Percentiles rank a stretch among this genome's conserved stretches.
Evolutionary conservation across 2,113 vertebrate genomes (phyloP).

Genomic region (Harpagus bidentatus): DNA sequence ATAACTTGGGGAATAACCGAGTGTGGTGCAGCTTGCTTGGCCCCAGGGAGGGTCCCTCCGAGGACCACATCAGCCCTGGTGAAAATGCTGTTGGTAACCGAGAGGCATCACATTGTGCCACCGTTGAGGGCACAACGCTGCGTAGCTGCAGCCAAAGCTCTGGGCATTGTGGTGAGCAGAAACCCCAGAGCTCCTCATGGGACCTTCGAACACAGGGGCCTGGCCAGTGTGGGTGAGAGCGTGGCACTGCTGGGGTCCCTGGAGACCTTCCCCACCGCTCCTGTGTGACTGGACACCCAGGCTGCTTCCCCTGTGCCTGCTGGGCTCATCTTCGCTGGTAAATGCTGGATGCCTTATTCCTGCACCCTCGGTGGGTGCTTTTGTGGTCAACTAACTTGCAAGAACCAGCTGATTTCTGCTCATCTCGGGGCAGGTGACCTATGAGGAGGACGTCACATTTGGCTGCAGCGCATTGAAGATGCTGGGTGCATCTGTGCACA

Average conservation of each 20-base stretch:
- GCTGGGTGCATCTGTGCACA: background rate
- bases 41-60: background rate
- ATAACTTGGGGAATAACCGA: background rate
- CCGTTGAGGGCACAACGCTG: background rate
- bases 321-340: background rate
- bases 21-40: background rate
- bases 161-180: fast-evolving
- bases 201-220: background rate
- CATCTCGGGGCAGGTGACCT: background rate
- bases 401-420: background rate
- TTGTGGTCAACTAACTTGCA: background rate
- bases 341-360: fast-evolving
- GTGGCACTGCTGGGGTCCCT: background rate
- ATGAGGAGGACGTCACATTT: background rate
- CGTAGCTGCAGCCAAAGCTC: background rate
- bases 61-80: background rate
- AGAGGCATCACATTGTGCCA: background rate
- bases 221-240: background rate
- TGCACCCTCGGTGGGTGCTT: background rate
- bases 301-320: background rate
- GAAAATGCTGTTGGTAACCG: background rate
- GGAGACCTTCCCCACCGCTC: background rate
- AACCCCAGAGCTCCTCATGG: background rate
- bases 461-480: background rate
- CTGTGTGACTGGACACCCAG: fast-evolving